Base-by-base conservation (phyloP, 2,797 vertebrate species). In the Orientallactaga sibirica region DNA sequence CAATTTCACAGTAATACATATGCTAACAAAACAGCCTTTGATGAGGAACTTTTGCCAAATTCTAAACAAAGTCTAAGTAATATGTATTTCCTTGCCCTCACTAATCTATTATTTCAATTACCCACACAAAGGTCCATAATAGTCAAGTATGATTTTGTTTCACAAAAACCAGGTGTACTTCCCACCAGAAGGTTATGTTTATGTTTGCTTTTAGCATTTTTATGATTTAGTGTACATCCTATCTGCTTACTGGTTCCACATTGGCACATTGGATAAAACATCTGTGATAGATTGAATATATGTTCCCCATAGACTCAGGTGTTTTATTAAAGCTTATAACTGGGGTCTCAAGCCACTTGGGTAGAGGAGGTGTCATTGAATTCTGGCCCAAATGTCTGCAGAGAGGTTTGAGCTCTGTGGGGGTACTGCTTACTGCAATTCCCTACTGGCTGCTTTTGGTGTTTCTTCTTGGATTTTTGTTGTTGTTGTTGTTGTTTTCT, bases 1-100 rank as follows among this genome's bases (percentile, higher is more conserved):
- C 37, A 80, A 58, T 81, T 93, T 94, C 73, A 88, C 61, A 86
- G 81, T 33, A 80, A 94, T 91, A 85, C 66, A 61, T n/a, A 62
- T 41, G 33, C 24, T 68, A 88, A 92, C 52, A 81, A 92, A 90
- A 88, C 3, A 93, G 62, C 1, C 48, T 66, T 95, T 62, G 64
- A 92, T 80, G 25, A 79, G 43, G 37, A 95, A 83, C n/a, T 93
- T 48, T 94, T 92, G 52, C 88, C 89, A 94, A 96, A 81, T 94
- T 68, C 25, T 81, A 77, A 94, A 94, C 85, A 73, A 94, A 81
- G 55, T 90, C 55, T 93, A 92, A 90, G 78, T 75, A 92, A 78
- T 16, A 67, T 61, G 86, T 86, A 94, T 75, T 80, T 55, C 7
- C 55, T 76, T 80, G 9, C 8, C 68, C 25, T 92, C 52, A 24